These are phyloP conservation scores for Bettongia penicillata DNA, from an alignment of 2,113 vertebrate species.

Conservation along the genomic window DNA sequence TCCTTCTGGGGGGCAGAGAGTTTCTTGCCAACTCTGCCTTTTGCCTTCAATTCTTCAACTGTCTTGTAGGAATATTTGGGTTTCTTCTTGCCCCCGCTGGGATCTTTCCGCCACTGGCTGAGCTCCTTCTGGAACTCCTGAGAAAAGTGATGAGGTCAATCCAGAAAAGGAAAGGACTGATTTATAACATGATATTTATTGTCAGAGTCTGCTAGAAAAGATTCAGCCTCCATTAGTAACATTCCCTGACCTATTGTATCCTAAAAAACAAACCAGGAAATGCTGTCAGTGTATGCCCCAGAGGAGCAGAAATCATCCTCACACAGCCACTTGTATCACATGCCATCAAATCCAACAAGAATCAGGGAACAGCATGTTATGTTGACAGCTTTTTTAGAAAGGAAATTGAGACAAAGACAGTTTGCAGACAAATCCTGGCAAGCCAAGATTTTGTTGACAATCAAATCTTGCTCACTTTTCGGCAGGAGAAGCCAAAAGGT, in stretches of 20 bases:
- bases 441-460: not conserved
- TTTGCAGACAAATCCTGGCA: not conserved
- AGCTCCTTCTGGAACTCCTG: constrained; percentile 97
- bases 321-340: not conserved
- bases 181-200: not conserved
- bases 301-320: not conserved
- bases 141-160: not conserved
- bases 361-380: not conserved
- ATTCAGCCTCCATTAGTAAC: not conserved
- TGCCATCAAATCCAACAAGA: not conserved
- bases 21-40: constrained; percentile 89
- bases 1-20: constrained; percentile 93
- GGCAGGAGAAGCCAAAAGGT: too few species aligned
- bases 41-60: constrained; percentile 96
- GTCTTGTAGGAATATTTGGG: constrained; percentile 97
- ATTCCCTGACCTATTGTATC: not conserved
- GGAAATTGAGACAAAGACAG: not conserved
- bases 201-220: not conserved
- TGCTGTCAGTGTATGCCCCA: not conserved
- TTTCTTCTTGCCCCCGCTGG: constrained; percentile 91
- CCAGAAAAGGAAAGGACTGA: not conserved
- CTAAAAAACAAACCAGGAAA: not conserved
- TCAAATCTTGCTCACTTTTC: too few species aligned
- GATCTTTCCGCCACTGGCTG: constrained; percentile 97
- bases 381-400: not conserved